Evolutionary conservation across 2,797 vertebrate genomes (phyloP).

Genomic region (Oceanodroma leucorhoa): DNA sequence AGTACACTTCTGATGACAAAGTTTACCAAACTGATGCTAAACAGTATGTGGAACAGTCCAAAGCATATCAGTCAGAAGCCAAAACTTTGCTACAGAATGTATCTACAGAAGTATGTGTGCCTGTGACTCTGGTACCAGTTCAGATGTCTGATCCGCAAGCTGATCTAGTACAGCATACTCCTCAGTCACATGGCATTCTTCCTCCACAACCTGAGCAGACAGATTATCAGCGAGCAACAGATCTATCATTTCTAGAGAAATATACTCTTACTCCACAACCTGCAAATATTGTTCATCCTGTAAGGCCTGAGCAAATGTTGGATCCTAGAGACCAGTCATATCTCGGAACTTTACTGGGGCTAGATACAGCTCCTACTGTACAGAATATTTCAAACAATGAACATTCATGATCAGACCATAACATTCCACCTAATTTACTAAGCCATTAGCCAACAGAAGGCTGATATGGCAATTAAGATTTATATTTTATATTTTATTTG

Average conservation of each 20-base stretch:
- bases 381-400: conserved; percentile 83
- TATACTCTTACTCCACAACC: conserved; percentile 96
- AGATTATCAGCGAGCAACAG: conserved; percentile 85
- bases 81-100: conserved; percentile 73
- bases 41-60: conserved; percentile 72
- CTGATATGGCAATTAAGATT: conserved; percentile 31
- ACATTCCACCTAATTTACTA: conserved; percentile 53
- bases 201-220: conserved; percentile 75
- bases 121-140: conserved; percentile 77
- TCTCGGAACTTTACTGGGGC: conserved; percentile 90
- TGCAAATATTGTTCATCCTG: conserved; percentile 89
- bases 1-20: conserved; percentile 76
- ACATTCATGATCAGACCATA: conserved; percentile 71
- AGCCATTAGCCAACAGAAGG: not conserved
- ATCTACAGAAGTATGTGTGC: conserved; percentile 72
- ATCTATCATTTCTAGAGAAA: conserved; percentile 93
- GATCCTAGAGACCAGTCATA: conserved; percentile 93
- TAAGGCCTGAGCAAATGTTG: conserved; percentile 90
- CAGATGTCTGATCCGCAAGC: conserved; percentile 73
- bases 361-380: conserved; percentile 83
- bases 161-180: conserved; percentile 65
- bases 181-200: conserved; percentile 65
- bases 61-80: conserved; percentile 70
- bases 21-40: conserved; percentile 73
- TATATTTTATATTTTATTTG: conserved; percentile 62